A percentile compares a stretch with the other conserved stretches of the same genome.
phyloP scores from a whole-genome alignment of 2,797 vertebrate genomes.

The Urophycis tenuis region DNA sequence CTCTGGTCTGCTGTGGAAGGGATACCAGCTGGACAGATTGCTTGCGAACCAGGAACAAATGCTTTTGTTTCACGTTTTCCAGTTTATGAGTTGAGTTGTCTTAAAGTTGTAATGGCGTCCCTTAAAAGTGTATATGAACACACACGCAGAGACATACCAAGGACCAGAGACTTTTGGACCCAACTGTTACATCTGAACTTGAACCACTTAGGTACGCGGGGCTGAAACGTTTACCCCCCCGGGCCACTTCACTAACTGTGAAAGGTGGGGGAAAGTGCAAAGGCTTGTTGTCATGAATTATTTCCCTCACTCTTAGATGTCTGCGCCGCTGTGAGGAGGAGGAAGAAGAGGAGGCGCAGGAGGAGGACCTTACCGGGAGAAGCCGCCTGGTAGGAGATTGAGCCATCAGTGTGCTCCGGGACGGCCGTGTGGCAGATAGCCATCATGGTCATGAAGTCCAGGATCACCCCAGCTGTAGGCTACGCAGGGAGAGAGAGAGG shows the following conservation, averaged over 20 bases:
- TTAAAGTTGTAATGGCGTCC: neutral
- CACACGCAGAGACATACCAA: neutral
- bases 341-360: neutral
- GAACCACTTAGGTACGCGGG: neutral
- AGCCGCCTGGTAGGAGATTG: slow-evolving; percentile 91
- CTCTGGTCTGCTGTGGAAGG: neutral
- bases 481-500: slow-evolving; percentile 49
- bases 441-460: slow-evolving; percentile 99
- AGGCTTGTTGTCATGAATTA: neutral
- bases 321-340: neutral
- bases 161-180: too few relatives aligned
- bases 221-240: neutral
- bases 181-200: neutral
- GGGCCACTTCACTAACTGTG: neutral
- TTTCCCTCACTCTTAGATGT: neutral
- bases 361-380: slow-evolving; percentile 81
- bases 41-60: neutral
- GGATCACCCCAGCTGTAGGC: slow-evolving; percentile 91
- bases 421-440: slow-evolving; percentile 98
- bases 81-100: neutral
- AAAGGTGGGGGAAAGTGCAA: neutral
- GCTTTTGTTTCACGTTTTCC: neutral
- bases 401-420: slow-evolving; percentile 81
- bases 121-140: neutral
- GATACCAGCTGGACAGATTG: neutral